These are phyloP conservation scores for Rhopalosiphum maidis DNA, from an alignment of 1,140 invertebrate species.

Conservation along the genomic window DNA sequence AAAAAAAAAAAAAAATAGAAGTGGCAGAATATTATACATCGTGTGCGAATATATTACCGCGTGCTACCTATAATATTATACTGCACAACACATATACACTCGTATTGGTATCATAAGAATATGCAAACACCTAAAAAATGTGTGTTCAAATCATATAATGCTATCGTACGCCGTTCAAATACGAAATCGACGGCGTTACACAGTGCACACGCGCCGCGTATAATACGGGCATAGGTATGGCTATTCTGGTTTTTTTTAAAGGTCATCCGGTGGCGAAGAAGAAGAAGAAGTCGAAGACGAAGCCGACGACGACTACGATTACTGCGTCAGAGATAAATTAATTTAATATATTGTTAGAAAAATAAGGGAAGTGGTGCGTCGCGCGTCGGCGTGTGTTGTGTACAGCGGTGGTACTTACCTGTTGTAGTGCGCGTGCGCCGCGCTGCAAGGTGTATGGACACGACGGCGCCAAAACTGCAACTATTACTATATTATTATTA, in stretches of 20 bases:
- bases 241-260: constrained; percentile 43
- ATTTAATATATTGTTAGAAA: neutral
- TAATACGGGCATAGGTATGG: neutral
- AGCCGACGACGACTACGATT: no score
- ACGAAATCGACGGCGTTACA: constrained; percentile 7
- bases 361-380: neutral
- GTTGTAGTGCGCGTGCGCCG: neutral
- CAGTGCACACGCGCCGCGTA: neutral
- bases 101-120: neutral
- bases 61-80: neutral
- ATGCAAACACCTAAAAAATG: neutral
- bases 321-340: neutral
- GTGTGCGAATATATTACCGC: neutral
- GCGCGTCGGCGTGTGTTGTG: neutral
- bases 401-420: neutral
- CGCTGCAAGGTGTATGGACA: constrained; percentile 37
- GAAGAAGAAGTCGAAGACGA: neutral
- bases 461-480: constrained; percentile 45
- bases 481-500: neutral
- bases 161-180: neutral
- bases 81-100: neutral
- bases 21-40: neutral
- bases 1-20: neutral
- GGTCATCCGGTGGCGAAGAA: constrained; percentile 34
- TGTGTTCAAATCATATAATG: neutral